These are phyloP conservation scores for Wasmannia auropunctata DNA, from an alignment of 1,140 invertebrate species.

Conservation along the genomic window DNA sequence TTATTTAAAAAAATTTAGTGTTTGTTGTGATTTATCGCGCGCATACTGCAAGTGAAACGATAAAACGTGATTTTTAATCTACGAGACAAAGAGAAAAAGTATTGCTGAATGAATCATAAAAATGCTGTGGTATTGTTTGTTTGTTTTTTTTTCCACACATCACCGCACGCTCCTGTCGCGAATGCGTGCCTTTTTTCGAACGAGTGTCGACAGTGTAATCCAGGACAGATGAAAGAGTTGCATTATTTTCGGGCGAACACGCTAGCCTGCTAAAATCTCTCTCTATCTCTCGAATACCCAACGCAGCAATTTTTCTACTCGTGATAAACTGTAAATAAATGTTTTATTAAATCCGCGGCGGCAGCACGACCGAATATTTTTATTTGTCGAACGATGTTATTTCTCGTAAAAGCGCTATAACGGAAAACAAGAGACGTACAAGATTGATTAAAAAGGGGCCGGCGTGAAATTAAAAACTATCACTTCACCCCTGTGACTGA, in stretches of 20 bases:
- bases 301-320: slow-evolving; percentile 52
- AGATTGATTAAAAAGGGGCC: slow-evolving; percentile 61
- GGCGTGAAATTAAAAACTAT: slow-evolving; percentile 75
- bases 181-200: slow-evolving; percentile 58
- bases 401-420: slow-evolving; percentile 54
- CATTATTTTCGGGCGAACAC: slow-evolving; percentile 59
- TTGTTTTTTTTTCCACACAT: slow-evolving; percentile 39
- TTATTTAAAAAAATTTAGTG: slow-evolving; percentile 43
- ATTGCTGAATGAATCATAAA: slow-evolving; percentile 57
- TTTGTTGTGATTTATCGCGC: slow-evolving; percentile 18
- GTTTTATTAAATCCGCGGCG: slow-evolving; percentile 52
- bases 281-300: slow-evolving; percentile 51
- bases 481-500: slow-evolving; percentile 66
- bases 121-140: slow-evolving; percentile 51
- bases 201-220: slow-evolving; percentile 56
- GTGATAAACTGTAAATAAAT: slow-evolving; percentile 62
- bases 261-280: slow-evolving; percentile 51
- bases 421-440: slow-evolving; percentile 41
- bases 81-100: slow-evolving; percentile 49
- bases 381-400: slow-evolving; percentile 56
- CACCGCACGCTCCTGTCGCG: slow-evolving; percentile 44
- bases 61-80: slow-evolving; percentile 56
- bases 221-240: slow-evolving; percentile 56
- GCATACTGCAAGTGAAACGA: slow-evolving; percentile 24
- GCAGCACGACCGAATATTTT: slow-evolving; percentile 51